Evolutionary conservation across 1,140 invertebrate species (phyloP).

Genomic region (Caerostris extrusa): DNA sequence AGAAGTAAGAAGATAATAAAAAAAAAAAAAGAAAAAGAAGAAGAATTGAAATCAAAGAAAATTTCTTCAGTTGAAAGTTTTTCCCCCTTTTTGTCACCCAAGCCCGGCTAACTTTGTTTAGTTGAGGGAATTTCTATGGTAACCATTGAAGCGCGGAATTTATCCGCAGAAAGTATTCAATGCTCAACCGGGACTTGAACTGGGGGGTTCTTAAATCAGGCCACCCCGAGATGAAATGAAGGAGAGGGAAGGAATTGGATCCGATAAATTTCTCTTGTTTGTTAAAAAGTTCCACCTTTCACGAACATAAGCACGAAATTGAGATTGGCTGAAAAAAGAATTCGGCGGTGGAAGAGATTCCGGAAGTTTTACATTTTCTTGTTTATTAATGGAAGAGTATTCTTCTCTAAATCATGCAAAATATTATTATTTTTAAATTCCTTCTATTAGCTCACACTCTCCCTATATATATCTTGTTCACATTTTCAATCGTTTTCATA

Average conservation of each 20-base stretch:
- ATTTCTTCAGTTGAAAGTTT: conserved; percentile 75
- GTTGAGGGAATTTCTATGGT: conserved; percentile 71
- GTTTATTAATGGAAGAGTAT: too few relatives aligned
- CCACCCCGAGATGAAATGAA: conserved; percentile 39
- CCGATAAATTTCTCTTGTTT: conserved; percentile 72
- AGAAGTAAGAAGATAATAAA: not conserved
- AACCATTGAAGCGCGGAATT: conserved; percentile 73
- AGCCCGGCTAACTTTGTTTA: conserved; percentile 72
- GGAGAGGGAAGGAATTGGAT: conserved; percentile 51
- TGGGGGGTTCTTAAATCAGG: conserved; percentile 65
- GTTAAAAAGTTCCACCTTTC: conserved; percentile 46
- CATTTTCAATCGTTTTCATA: too few relatives aligned
- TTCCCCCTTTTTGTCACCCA: conserved; percentile 73
- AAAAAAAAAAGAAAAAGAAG: not conserved
- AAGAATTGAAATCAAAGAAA: conserved; percentile 75
- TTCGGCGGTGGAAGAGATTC: too few relatives aligned
- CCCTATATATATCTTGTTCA: too few relatives aligned
- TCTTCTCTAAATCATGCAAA: too few relatives aligned
- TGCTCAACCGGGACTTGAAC: conserved; percentile 32
- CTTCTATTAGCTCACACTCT: too few relatives aligned
- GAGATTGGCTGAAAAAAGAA: conserved; percentile 13
- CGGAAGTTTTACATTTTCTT: too few relatives aligned
- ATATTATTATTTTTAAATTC: too few relatives aligned
- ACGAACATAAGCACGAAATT: conserved; percentile 17
- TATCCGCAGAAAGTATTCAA: conserved; percentile 75